These are phyloP conservation scores for Myotis planiceps DNA, from an alignment of 2,797 vertebrate species.

Conservation along the genomic window DNA sequence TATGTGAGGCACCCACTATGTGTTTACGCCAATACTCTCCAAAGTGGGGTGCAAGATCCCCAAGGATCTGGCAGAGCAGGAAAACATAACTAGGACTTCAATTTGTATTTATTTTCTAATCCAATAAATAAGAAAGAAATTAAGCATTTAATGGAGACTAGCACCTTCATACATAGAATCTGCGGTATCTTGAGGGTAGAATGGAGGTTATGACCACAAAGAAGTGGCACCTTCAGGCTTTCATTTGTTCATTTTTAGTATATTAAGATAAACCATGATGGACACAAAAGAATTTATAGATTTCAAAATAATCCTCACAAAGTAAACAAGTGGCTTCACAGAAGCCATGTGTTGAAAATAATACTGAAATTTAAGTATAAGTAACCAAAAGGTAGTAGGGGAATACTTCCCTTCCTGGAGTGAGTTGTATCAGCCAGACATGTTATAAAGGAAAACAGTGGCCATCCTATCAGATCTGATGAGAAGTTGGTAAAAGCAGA, in stretches of 20 bases:
- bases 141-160: background rate
- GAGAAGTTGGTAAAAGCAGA: background rate
- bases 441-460: background rate
- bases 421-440: background rate
- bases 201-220: background rate
- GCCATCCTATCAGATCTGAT: background rate
- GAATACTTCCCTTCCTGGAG: background rate
- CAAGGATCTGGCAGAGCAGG: background rate
- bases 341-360: background rate
- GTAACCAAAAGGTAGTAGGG: background rate
- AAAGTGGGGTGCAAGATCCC: background rate
- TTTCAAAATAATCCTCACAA: background rate
- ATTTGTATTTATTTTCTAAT: slow-evolving; percentile 7
- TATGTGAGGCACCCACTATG: background rate
- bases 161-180: background rate
- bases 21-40: background rate
- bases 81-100: background rate
- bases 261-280: background rate
- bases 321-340: background rate
- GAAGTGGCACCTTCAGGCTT: background rate
- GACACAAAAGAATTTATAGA: background rate
- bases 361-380: background rate
- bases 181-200: background rate
- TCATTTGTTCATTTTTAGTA: background rate
- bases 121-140: background rate